Base-by-base conservation (phyloP, 2,797 vertebrate genomes). In the Spinibarbus caldwelli region DNA sequence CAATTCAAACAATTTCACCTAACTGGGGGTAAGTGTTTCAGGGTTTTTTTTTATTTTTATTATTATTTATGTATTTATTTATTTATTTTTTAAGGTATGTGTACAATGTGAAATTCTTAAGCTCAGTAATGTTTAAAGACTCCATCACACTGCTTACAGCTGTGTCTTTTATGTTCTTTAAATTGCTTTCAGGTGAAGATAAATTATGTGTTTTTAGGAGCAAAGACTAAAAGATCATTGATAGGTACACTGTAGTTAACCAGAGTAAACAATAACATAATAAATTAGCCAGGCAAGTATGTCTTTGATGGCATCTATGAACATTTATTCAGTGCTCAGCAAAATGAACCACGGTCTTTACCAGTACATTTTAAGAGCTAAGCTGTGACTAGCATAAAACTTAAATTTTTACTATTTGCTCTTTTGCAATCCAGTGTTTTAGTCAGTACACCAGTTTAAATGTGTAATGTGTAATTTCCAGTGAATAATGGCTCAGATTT, bases 241-340 rank as follows among this genome's bases (percentile, higher is more conserved):
- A 93, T 93, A n/a, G n/a, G n/a, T n/a, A n/a, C 90, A 92, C 91
- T 95, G 93, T 95, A 94, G 92, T 94, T 95, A 95, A 95, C 91
- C 90, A 89, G 86, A 92, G 94, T 96, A 96, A 97, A 95, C 95
- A 96, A 91, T 93, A 95, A 96, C 96, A 94, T 94, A 96, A 92
- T 95, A 95, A 94, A 94, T 95, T 96, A 96, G 95, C 95, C 93
- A 95, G 95, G 94, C 93, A 93, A 94, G 94, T n/a, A n/a, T n/a
- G n/a, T 96, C 31, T 54, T 54, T 54, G 21, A 54, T 9, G 21
- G 52, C 21, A 54, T 10, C 52, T 23, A 10, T 54, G 21, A 10
- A 54, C 52, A 54, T 54, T 54, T 23, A 54, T 54, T 54, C 21
- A 54, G 52, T 23, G n/a, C n/a, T n/a, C n/a, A n/a, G 52, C 52